Percentiles rank a stretch among this genome's conserved stretches.
phyloP scores from a whole-genome alignment of 2,113 vertebrate species.

The Origma solitaria region DNA sequence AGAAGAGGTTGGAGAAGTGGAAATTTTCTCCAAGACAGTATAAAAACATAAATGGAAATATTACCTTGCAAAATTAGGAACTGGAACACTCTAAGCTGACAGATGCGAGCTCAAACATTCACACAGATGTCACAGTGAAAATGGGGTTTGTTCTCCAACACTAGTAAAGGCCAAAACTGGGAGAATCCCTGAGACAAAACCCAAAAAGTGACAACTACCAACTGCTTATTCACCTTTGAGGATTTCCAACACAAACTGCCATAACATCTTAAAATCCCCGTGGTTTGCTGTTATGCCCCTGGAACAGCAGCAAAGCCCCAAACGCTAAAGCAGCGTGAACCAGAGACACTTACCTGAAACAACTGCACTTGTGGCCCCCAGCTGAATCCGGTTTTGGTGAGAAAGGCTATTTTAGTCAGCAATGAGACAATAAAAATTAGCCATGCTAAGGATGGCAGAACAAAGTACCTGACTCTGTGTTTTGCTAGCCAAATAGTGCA shows the following conservation, averaged over 20 bases:
- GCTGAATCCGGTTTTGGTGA: background rate
- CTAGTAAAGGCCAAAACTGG: background rate
- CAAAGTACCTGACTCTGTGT: background rate
- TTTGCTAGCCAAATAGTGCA: background rate
- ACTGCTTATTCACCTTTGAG: background rate
- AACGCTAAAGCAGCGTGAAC: background rate
- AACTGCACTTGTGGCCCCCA: background rate
- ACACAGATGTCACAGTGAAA: background rate
- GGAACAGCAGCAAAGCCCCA: background rate
- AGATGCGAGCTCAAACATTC: background rate
- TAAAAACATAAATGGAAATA: background rate
- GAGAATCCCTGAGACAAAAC: background rate
- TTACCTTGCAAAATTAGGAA: background rate
- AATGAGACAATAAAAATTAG: background rate
- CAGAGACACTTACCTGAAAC: background rate
- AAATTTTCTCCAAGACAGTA: background rate
- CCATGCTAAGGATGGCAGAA: background rate
- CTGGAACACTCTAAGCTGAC: background rate
- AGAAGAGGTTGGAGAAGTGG: background rate
- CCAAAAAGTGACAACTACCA: background rate
- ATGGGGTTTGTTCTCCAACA: background rate
- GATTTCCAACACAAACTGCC: background rate
- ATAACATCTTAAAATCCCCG: accelerated
- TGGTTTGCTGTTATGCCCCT: background rate
- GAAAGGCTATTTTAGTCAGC: background rate